These are phyloP conservation scores for Anastatus disparis DNA, from an alignment of 1,140 invertebrate genomes.

Conservation along the genomic window DNA sequence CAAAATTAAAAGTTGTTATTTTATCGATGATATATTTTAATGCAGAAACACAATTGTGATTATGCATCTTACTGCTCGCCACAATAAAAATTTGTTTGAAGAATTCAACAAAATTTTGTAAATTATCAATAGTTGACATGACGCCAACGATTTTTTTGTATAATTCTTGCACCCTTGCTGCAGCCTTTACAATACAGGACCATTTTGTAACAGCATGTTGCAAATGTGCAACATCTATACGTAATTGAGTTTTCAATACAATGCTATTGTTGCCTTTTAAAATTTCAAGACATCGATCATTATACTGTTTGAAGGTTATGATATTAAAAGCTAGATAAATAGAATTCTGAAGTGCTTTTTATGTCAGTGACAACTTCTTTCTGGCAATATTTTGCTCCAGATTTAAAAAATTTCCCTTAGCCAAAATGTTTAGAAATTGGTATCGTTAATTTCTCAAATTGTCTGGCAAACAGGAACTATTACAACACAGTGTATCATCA, in stretches of 20 bases:
- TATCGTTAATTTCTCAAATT: conserved; percentile 11
- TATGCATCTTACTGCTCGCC: neutral
- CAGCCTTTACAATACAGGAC: neutral
- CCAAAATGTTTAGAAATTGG: neutral
- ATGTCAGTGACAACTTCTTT: neutral
- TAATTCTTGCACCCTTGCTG: neutral
- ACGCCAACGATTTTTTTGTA: neutral
- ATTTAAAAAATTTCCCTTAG: neutral
- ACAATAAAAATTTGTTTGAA: neutral
- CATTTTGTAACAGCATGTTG: neutral
- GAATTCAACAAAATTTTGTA: neutral
- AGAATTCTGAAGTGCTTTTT: neutral
- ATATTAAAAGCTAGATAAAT: neutral
- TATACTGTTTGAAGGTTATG: neutral
- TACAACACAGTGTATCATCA: too few species aligned
- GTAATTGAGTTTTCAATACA: neutral
- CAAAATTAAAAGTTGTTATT: neutral
- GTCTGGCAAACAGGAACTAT: conserved; percentile 5
- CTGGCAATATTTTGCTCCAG: neutral
- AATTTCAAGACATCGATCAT: neutral
- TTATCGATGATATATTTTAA: neutral
- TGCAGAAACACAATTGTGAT: neutral
- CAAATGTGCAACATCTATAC: conserved; percentile 9
- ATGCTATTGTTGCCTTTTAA: neutral
- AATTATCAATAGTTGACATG: neutral